Evolutionary conservation across 1,140 invertebrate species (phyloP), one percentile per base, ranked within the genome.

Genomic region (Chrysomallon squamiferum): DNA sequence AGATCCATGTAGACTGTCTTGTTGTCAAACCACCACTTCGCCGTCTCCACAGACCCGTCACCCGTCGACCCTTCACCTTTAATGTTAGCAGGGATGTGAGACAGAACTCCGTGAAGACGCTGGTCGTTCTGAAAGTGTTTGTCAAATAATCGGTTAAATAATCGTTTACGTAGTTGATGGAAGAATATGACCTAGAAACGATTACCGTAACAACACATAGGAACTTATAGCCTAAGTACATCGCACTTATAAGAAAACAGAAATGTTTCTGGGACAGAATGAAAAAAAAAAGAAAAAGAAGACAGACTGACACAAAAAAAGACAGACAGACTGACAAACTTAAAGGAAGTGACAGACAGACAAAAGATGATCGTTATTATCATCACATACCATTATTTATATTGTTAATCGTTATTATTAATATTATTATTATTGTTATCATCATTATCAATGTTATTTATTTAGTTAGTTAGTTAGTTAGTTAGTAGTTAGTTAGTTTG

Each of bases 1-100:
- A 66, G 49, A 30, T 71, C 60, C 60, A 71, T 66, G 52, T 71
- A 67, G 15, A 50, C 29, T 0, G 69, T 71, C 64, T 66, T 63
- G 60, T 66, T 66, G 57, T 59, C 60, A 38, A 62, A 66, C 69
- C 69, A 71, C 38, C 52, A 63, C 64, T 66, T 47, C 5, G 69
- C 69, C 64, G 45, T 71, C 49, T 63, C 59, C 22, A 67, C 41
- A 2, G 69, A 71, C 13, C 64, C 64, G 2, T 58, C 49, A 1
- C 69, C 57, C 9, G 27, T 64, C n/a, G 52, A 33, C 54, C 54
- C 69, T 15, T 67, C 62, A n/a, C 56, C 33, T 32, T 64, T 33
- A 18, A 71, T 66, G 45, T 71, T 59, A 9, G 60, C 64, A 43
- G 64, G 45, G 59, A 71, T 66, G 20, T 50, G 13, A 1, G 54